Conservation (phyloP, 2,797 vertebrate species). For the Podarcis siculus region DNA sequence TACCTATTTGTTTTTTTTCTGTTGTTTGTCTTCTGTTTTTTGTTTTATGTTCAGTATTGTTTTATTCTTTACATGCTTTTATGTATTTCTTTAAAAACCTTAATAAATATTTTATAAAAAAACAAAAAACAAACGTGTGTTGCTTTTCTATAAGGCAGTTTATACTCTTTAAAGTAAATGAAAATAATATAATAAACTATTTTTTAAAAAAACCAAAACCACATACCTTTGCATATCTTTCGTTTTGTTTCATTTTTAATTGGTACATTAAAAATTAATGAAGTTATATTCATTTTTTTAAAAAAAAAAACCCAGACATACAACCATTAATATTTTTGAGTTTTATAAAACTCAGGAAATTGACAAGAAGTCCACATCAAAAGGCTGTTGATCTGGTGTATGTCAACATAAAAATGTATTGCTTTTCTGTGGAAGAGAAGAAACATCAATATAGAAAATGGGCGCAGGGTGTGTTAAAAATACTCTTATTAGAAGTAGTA, state of each 20-base stretch:
- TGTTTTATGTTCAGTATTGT: too few relatives aligned
- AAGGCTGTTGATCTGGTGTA: fast-evolving
- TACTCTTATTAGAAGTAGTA: neutral
- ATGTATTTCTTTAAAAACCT: too few relatives aligned
- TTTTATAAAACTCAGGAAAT: neutral
- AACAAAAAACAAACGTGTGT: neutral
- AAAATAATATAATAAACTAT: neutral
- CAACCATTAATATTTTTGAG: neutral
- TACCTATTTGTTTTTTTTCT: too few relatives aligned
- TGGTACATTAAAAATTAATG: too few relatives aligned
- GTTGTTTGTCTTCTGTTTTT: too few relatives aligned
- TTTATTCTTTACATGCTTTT: too few relatives aligned
- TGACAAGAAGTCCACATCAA: neutral
- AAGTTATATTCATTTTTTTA: neutral
- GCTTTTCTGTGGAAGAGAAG: fast-evolving
- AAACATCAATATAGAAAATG: neutral
- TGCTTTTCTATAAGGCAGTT: neutral
- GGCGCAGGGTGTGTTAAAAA: neutral
- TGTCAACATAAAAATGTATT: neutral
- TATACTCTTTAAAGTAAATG: neutral
- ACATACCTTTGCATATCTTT: neutral
- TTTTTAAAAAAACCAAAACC: neutral
- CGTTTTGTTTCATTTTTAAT: too few relatives aligned
- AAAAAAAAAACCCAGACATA: neutral
- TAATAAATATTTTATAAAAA: too few relatives aligned